These are phyloP conservation scores for Cephonodes hylas DNA, from an alignment of 2,888 invertebrate genomes.

Conservation along the genomic window DNA sequence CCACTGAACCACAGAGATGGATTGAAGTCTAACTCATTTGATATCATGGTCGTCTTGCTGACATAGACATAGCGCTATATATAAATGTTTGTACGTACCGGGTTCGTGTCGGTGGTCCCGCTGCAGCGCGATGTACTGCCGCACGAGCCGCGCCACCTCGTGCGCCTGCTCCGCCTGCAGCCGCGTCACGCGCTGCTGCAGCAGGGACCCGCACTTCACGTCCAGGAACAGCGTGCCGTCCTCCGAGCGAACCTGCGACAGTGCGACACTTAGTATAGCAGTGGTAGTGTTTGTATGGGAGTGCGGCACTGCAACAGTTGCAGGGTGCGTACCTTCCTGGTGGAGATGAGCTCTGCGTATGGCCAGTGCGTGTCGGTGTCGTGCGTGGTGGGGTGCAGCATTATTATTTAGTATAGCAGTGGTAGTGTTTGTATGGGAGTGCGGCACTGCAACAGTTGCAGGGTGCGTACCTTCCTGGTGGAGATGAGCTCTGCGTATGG, in stretches of 20 bases:
- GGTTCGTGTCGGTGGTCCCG: slow-evolving; percentile 57
- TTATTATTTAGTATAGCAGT: no score
- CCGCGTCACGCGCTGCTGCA: slow-evolving; percentile 96
- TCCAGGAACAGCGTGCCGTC: slow-evolving; percentile 95
- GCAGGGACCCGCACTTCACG: slow-evolving; percentile 97
- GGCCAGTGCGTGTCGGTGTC: no score
- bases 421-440: not conserved
- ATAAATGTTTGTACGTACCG: slow-evolving; percentile 35
- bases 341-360: no score
- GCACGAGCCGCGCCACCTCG: slow-evolving; percentile 96
- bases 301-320: not conserved
- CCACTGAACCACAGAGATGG: no score
- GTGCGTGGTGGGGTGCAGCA: no score
- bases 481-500: slow-evolving; percentile 97
- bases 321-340: not conserved
- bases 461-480: slow-evolving; percentile 90
- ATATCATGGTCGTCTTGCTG: no score
- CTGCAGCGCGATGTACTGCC: slow-evolving; percentile 96
- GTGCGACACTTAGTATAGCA: not conserved
- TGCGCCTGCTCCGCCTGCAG: slow-evolving; percentile 99
- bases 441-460: no score
- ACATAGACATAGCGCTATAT: no score
- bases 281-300: not conserved
- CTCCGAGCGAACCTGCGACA: slow-evolving; percentile 87
- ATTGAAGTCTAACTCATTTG: no score